Percentiles rank a stretch among this genome's conserved stretches.
These are phyloP conservation scores for Notocelia uddmanniana DNA, from an alignment of 2,888 invertebrate genomes.

Conservation along the genomic window DNA sequence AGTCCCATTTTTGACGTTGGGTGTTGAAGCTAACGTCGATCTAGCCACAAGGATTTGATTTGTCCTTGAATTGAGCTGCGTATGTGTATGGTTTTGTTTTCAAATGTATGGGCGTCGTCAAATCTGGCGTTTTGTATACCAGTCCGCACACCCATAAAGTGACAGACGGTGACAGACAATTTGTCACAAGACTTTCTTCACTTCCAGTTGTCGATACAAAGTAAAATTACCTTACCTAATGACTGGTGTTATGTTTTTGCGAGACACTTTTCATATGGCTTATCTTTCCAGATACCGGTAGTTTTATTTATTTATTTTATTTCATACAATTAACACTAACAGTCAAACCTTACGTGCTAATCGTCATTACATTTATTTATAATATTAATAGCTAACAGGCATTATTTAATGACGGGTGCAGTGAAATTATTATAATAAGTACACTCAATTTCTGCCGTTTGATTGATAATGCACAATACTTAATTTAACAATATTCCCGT, in stretches of 20 bases:
- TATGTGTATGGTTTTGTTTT: not conserved
- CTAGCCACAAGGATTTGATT: no score
- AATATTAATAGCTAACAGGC: no score
- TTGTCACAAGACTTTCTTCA: constrained; percentile 26
- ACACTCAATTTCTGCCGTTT: no score
- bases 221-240: constrained; percentile 3
- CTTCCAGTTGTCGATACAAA: constrained; percentile 16
- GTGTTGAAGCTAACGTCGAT: not conserved
- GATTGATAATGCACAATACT: no score
- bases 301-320: no score
- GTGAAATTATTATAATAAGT: no score
- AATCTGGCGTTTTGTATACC: not conserved
- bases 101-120: not conserved
- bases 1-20: not conserved
- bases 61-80: no score
- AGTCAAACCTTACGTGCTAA: no score
- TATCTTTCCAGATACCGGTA: not conserved
- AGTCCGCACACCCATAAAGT: constrained; percentile 11
- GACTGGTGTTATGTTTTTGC: not conserved
- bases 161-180: constrained; percentile 31
- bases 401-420: no score
- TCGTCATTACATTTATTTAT: no score
- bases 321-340: no score
- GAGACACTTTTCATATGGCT: not conserved
- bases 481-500: no score